Base-by-base conservation (phyloP, 92 coral and sea anemone genomes). In the Bergia puertoricense region DNA sequence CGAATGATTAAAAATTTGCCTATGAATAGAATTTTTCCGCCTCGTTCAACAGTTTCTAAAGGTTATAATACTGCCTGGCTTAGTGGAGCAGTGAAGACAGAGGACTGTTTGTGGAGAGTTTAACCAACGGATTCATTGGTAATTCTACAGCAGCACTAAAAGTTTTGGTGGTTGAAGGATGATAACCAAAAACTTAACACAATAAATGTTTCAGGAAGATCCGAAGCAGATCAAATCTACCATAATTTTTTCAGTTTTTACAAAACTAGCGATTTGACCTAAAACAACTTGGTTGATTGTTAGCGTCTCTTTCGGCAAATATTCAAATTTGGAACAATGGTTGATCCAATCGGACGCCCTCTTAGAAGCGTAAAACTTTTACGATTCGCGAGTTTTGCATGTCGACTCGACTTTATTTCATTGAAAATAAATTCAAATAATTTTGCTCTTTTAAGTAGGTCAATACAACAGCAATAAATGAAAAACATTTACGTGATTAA, bases 281-380 rank as follows among this genome's bases (percentile, higher is more conserved):
- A 7, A 8, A 76, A 42, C 44, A 41, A 16, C n/a, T 76, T 40
- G 1, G 23, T 16, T 71, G 18, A 84, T 69, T 84, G 20, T 69
- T 71, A 18, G 79, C 66, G 22, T n/a, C 87, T 6, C 79, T 84
- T 84, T 84, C 87, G 65, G 75, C 87, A 84, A 71, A 84, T 84
- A 84, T 84, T 84, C 87, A 84, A 84, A 84, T 84, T 84, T 46
- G 8, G 59, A 84, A 84, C 87, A 72, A 84, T 66, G 66, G 51
- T 37, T 84, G 79, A 71, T 82, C 86, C 77, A 67, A 67, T 82
- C 30, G 77, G 77, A 82, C 77, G 77, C 86, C 74, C 44, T 67
- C 86, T 43, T 46, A 38, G 59, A 45, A 4, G 86, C 46, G 76
- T 69, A 46, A 84, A 46, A 84, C 9, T 74, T 69, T 74, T 68